phyloP scores from a whole-genome alignment of 1,140 invertebrate species.

The Temnothorax longispinosus region DNA sequence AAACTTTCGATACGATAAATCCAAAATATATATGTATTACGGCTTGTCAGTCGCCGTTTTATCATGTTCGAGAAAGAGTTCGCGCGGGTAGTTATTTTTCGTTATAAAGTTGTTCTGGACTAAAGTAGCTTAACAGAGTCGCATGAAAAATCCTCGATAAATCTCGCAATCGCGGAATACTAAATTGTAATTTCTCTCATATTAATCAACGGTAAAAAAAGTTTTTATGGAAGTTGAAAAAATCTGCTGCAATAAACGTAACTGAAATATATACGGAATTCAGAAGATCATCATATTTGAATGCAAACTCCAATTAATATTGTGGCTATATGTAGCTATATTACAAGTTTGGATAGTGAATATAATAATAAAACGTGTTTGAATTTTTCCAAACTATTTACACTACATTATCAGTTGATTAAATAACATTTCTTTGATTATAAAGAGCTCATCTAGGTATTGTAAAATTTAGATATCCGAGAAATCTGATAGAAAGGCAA shows the following conservation, averaged over 20 bases:
- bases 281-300: neutral
- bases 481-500: neutral
- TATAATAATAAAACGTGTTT: neutral
- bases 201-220: neutral
- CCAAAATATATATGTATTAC: slow-evolving; percentile 54
- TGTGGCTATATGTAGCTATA: neutral
- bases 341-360: neutral
- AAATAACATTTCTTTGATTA: neutral
- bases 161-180: neutral
- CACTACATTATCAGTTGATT: neutral
- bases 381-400: slow-evolving; percentile 1
- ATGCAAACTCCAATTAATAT: slow-evolving; percentile 9
- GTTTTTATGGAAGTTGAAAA: neutral
- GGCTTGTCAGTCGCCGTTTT: slow-evolving; percentile 34
- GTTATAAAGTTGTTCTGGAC: slow-evolving; percentile 36
- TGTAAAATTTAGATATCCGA: neutral
- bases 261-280: neutral
- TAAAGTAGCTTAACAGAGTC: neutral
- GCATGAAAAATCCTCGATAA: slow-evolving; percentile 5
- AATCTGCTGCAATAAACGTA: neutral
- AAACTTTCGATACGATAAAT: slow-evolving; percentile 54
- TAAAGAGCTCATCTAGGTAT: neutral
- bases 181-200: neutral
- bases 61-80: neutral
- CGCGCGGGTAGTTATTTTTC: neutral